Evolutionary conservation across 2,797 vertebrate species (phyloP).

Genomic region (Sebastiscus albofasciatus): DNA sequence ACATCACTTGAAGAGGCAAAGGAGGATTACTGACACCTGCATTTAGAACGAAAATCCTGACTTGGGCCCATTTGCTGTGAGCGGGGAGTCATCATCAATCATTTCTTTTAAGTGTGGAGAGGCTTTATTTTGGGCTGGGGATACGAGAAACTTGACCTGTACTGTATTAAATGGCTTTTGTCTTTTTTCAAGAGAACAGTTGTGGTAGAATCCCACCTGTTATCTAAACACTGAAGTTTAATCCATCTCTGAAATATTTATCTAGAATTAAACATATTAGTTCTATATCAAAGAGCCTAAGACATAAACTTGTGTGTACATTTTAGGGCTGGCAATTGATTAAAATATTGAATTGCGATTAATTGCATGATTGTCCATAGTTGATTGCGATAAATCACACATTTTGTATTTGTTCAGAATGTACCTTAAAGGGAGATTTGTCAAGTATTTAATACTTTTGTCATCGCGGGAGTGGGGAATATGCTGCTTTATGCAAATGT

Average conservation of each 20-base stretch:
- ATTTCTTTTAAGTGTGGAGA: conserved; percentile 67
- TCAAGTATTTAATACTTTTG: too few species aligned
- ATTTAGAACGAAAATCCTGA: conserved; percentile 78
- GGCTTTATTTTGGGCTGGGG: conserved; percentile 56
- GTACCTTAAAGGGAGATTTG: too few species aligned
- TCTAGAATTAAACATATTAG: neutral
- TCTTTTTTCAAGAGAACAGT: neutral
- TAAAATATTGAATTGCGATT: too few species aligned
- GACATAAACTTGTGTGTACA: too few species aligned
- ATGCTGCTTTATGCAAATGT: too few species aligned
- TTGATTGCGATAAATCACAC: too few species aligned
- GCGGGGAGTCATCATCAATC: conserved; percentile 78
- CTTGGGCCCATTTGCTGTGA: conserved; percentile 72
- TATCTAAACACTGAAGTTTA: neutral
- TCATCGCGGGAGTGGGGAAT: too few species aligned
- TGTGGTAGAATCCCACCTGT: neutral
- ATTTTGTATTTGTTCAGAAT: too few species aligned
- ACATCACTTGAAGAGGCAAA: conserved; percentile 75
- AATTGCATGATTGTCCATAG: too few species aligned
- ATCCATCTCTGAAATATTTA: neutral
- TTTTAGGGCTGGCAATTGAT: too few species aligned
- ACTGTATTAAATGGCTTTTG: conserved; percentile 28
- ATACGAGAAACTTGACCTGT: conserved; percentile 16
- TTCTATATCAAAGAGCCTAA: neutral
- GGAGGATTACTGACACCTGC: conserved; percentile 82